Base-by-base conservation (phyloP, 2,797 vertebrate genomes). In the Emys orbicularis region DNA sequence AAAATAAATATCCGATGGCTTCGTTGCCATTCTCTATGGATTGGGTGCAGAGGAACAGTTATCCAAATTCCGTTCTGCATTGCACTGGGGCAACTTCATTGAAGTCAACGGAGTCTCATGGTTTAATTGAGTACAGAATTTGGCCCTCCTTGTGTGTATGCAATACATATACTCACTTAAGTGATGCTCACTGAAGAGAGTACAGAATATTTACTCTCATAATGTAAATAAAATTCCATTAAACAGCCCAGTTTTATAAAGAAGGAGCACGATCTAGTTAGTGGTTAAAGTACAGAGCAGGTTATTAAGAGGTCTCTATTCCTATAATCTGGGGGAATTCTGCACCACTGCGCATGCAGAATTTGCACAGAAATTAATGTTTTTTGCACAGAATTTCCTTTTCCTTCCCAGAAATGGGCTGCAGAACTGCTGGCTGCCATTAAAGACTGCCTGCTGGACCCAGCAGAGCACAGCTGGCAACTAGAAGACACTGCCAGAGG, bases 231-330 rank as follows among this genome's bases (percentile, higher is more conserved):
- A 72, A 72, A 68, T 92, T 90, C 93, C 79, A 50, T 10, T 1
- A 77, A 92, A 84, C 44, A 79, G 83, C 59, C 61, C 19, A 79
- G 1, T 86, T 94, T 89, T 89, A 47, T 93, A 90, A 94, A 91
- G 6, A 87, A 86, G 90, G 34, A 6, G 37, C 54, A 87, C 76
- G 79, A 23, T 72, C 81, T 89, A 90, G 57, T 79, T 79, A 54
- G 34, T 6, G 0, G 0, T 53, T 34, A 41, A 81, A 86, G 87
- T 91, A 87, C 52, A 56, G 49, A 44, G 47, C 27, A 49, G 44
- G 12, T 95, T 97, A 88, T 80, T 76, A 29, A 88, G 95, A 91
- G 90, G 65, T 83, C 83, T 96, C 81, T 41, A 52, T 83, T 95
- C 79, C 76, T 76, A 37, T 34, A 15, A 7, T 34, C 57, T 61